phyloP scores from a whole-genome alignment of 2,113 vertebrate species.

The Notechis scutatus region DNA sequence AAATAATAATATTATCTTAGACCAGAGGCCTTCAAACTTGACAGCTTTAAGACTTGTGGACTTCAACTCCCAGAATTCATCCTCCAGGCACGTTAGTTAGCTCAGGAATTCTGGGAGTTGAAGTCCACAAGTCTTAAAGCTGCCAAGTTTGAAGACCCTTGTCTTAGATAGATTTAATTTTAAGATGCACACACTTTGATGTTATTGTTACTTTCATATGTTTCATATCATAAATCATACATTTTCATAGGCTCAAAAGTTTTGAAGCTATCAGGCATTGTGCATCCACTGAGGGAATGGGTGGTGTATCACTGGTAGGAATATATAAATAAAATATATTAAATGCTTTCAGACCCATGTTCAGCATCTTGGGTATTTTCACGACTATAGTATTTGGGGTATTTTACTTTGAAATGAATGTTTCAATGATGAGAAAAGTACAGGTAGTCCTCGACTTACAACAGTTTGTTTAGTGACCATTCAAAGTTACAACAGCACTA shows the following conservation, averaged over 20 bases:
- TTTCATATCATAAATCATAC: not conserved
- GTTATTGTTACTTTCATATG: not conserved
- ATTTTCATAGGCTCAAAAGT: not conserved
- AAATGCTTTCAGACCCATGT: not conserved
- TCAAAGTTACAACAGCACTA: not conserved
- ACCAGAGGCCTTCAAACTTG: not conserved
- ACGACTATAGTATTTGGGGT: not conserved
- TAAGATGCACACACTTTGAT: not conserved
- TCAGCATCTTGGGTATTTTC: not conserved
- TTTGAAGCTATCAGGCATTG: not conserved
- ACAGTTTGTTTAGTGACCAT: not conserved
- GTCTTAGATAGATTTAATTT: not conserved
- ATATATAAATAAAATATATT: not conserved
- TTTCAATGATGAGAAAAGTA: constrained; percentile 6
- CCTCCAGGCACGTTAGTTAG: too few relatives aligned
- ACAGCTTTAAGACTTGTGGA: too few relatives aligned
- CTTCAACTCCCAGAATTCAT: too few relatives aligned
- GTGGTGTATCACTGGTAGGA: not conserved
- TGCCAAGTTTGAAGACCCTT: too few relatives aligned
- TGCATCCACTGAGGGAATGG: not conserved
- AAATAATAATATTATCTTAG: not conserved
- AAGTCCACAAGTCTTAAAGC: too few relatives aligned
- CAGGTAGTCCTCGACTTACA: not conserved
- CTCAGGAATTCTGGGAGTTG: too few relatives aligned
- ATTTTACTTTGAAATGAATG: not conserved